Percentiles rank a stretch among this genome's conserved stretches.
These are phyloP conservation scores for Apodemia duryi DNA, from an alignment of 2,888 invertebrate genomes.

Conservation along the genomic window DNA sequence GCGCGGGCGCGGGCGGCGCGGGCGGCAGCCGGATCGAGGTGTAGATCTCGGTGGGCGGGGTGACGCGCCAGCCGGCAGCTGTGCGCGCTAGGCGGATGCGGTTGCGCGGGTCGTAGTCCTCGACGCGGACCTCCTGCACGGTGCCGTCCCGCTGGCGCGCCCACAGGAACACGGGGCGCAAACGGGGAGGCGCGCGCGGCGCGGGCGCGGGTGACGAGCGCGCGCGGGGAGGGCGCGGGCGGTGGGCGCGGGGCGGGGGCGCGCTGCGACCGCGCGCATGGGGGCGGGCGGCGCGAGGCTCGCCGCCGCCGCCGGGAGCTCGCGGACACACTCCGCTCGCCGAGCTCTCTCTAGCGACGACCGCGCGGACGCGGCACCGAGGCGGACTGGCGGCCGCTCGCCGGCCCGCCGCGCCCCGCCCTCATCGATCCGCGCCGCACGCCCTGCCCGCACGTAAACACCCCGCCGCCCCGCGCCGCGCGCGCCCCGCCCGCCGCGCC, in stretches of 20 bases:
- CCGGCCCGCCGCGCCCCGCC: conserved; percentile 45
- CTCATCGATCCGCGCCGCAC: conserved; percentile 56
- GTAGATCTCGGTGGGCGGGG: conserved; percentile 86
- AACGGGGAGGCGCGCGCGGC: conserved; percentile 78
- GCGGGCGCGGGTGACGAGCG: conserved; percentile 66
- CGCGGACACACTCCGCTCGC: conserved; percentile 72
- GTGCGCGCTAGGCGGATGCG: conserved; percentile 91
- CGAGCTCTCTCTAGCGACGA: conserved; percentile 62
- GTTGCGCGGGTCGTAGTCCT: conserved; percentile 92
- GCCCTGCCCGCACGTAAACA: conserved; percentile 81
- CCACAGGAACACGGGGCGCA: conserved; percentile 92
- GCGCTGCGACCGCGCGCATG: conserved; percentile 57
- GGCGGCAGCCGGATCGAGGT: conserved; percentile 63
- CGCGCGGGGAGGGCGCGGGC: conserved; percentile 77
- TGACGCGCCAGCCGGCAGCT: conserved; percentile 89
- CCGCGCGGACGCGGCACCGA: conserved; percentile 75
- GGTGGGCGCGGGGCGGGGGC: conserved; percentile 48
- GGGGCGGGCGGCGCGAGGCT: conserved; percentile 76
- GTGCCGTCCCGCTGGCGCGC: conserved; percentile 88
- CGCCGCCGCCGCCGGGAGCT: conserved; percentile 73
- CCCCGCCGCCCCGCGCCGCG: conserved; percentile 75
- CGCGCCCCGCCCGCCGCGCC: conserved; percentile 58
- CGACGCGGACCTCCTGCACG: conserved; percentile 91
- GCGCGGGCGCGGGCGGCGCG: conserved; percentile 40
- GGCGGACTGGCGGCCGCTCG: conserved; percentile 59